Evolutionary conservation across 2,888 invertebrate species (phyloP).

Genomic region (Epiblema foenella): DNA sequence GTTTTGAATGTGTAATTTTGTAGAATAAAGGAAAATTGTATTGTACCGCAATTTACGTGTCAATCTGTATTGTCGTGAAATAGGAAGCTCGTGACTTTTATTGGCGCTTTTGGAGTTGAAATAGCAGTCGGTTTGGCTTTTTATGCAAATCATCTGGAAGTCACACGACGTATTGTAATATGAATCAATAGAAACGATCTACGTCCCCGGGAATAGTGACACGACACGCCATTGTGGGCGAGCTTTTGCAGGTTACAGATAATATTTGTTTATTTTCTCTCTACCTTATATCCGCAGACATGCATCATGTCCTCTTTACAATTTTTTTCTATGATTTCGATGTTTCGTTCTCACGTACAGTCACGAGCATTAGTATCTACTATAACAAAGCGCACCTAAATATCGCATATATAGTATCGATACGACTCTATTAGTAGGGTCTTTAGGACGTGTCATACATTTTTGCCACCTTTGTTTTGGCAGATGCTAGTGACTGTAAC

Average conservation of each 20-base stretch:
- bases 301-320: too few relatives aligned
- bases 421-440: too few relatives aligned
- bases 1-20: conserved; percentile 80
- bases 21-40: conserved; percentile 73
- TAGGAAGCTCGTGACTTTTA: conserved; percentile 50
- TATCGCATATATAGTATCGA: too few relatives aligned
- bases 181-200: conserved; percentile 24
- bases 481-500: too few relatives aligned
- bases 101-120: conserved; percentile 23
- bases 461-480: too few relatives aligned
- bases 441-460: too few relatives aligned
- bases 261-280: conserved; percentile 17
- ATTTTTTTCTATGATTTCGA: too few relatives aligned
- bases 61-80: conserved; percentile 66
- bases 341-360: too few relatives aligned
- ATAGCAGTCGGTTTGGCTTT: conserved; percentile 26
- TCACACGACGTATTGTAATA: conserved; percentile 27
- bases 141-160: conserved; percentile 28
- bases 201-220: conserved; percentile 2
- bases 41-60: conserved; percentile 70
- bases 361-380: too few relatives aligned
- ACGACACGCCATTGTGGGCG: conserved; percentile 8
- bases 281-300: neutral
- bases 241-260: neutral
- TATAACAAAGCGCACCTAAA: too few relatives aligned